A percentile compares a stretch with the other conserved stretches of the same genome.
phyloP scores from a whole-genome alignment of 2,113 vertebrate genomes.

The Jaculus jaculus region DNA sequence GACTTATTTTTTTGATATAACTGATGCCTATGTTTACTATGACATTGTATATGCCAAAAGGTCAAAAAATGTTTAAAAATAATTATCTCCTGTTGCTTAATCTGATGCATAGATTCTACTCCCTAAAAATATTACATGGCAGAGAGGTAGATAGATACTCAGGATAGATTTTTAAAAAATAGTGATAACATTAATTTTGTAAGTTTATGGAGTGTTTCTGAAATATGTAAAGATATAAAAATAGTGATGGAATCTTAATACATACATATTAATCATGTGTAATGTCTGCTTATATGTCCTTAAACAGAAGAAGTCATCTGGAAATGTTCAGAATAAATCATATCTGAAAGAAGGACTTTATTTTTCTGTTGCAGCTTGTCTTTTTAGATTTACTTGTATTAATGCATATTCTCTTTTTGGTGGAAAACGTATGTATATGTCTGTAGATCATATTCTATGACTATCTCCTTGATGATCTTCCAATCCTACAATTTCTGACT shows the following conservation, averaged over 20 bases:
- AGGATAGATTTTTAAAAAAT: background rate
- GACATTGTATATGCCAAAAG: background rate
- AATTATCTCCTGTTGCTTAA: background rate
- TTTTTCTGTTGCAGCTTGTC: background rate
- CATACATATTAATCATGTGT: background rate
- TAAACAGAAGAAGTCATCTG: slow-evolving; percentile 14
- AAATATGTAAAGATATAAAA: background rate
- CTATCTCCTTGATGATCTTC: background rate
- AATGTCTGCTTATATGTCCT: background rate
- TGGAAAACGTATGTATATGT: background rate
- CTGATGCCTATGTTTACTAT: background rate
- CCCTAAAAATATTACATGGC: background rate
- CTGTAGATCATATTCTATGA: background rate
- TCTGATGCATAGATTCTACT: background rate
- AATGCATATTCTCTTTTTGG: background rate
- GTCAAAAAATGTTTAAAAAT: background rate
- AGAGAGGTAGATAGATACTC: background rate
- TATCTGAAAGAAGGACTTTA: background rate
- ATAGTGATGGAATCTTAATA: background rate
- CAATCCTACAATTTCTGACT: background rate
- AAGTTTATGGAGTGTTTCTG: background rate
- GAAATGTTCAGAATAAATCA: slow-evolving; percentile 14
- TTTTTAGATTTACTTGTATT: background rate
- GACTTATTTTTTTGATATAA: background rate
- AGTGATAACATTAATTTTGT: background rate